Base-by-base conservation (phyloP, 2,797 vertebrate genomes). In the Phoxinus dragarum region DNA sequence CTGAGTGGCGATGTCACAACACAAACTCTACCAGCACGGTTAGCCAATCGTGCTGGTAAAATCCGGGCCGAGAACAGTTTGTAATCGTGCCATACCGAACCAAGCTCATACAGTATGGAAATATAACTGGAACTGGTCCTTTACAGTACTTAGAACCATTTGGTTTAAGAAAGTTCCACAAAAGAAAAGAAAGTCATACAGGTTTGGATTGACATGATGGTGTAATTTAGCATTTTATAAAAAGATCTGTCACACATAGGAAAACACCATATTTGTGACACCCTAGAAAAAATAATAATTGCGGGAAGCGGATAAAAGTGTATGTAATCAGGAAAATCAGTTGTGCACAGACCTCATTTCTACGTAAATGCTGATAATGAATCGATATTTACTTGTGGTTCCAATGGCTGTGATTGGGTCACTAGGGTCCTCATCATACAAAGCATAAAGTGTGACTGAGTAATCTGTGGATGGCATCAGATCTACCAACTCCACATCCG, bases 361-460 rank as follows among this genome's bases (percentile, higher is more conserved):
- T 27, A 49, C 17, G 31, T 40, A 44, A 38, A 42, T 52, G 14
- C 54, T 49, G 7, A 56, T 59, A 47, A 12, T 12, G 10, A 27
- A 76, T 31, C 21, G 27, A 8, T 17, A 88, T 95, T 95, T 93
- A 99, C 97, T 2, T 42, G 98, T 99, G 88, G 95, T 95, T 88
- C 96, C 96, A 0, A 94, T 94, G 86, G 97, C 91, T 44, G 95
- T 96, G 89, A 94, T 94, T 0, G 97, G 96, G 73, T 98, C 97
- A 0, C 98, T 98, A 47, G 96, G 95, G 4, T 99, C 97, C 11
- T 97, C 95, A 1, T 98, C 97, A 0, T 94, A 96, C 85, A 98
- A 94, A 0, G 97, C 97, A 0, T 97, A 97, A 56, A 98, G 96
- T 0, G 94, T 96, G 0, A 99, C 88, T 0, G 96, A 96, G 82